Evolutionary conservation across 1,140 invertebrate species (phyloP), one percentile per base, ranked within the genome.

Genomic region (Drosophila ananassae): DNA sequence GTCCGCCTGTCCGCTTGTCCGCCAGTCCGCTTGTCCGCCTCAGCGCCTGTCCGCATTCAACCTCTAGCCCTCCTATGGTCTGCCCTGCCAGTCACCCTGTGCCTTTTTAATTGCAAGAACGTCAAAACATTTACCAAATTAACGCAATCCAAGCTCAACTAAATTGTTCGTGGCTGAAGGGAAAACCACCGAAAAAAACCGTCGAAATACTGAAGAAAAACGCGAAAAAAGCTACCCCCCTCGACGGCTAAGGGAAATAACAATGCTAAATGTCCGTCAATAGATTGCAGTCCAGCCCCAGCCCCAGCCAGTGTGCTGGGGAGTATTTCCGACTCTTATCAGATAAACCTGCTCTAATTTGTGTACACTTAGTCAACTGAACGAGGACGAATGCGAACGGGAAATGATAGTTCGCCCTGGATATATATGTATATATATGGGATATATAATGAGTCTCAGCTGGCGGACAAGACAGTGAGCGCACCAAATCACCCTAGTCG

Each of bases 281-380:
- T 84, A 73, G 61, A 76, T 74, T 73, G 71, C 79, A 79, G 79
- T 48, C 66, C 30, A 8, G 32, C 7, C 8, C 66, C 30, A 8
- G 32, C 7, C 8, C 3, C 3, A 28, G 25, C 25, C 9, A 3
- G 25, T 25, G 25, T 30, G 28, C 8, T 21, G 32, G 59, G 44
- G 24, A 44, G 37, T 9, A 25, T 25, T 66, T 68, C 66, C 77
- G 73, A 59, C 62, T 69, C 63, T 80, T 71, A 89, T 89, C 84
- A 84, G 84, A 89, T 89, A 89, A 89, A 83, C 79, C 77, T 89
- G 81, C 80, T 80, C 84, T 89, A 89, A 89, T 89, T 89, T 89
- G 84, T 89, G 84, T 89, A 89, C 84, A 84, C 84, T 89, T 89
- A 66, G 75, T 68, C 68, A 64, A 46, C 55, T 60, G 68, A 80